Evolutionary conservation across 2,888 invertebrate species (phyloP), one percentile per base, ranked within the genome.

Genomic region (Uropetala carovei): DNA sequence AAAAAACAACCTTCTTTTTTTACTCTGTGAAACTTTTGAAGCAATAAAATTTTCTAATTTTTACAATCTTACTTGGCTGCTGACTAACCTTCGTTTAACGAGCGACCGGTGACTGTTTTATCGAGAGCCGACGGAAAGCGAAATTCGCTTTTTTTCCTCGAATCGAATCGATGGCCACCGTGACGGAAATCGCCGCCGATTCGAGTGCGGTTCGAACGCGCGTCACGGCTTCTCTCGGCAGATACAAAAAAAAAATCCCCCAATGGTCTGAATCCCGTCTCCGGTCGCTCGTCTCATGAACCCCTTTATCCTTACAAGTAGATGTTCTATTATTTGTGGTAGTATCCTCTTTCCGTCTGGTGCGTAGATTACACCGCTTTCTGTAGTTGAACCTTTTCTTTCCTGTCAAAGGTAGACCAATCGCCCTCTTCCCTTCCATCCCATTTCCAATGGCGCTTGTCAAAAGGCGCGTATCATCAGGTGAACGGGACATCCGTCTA

Each of bases 1-100:
- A 60, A 86, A 18, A 86, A 43, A 64, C 64, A 75, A 75, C 75
- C 43, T 83, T 68, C 68, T 64, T 89, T 68, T 89, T 89, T 89
- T 89, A 64, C 89, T 89, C 89, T 89, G 89, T 89, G 89, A 89
- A 89, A 89, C 89, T 89, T 89, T 89, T 89, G 60, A 64, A 89
- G 16, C 89, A 89, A 89, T 89, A 89, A 89, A 89, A 89, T 64
- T 60, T 89, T 89, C 27, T 68, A 30, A 89, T 89, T 89, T 89
- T 89, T 58, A 89, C 64, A 89, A 89, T 89, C 89, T 89, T 64
- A 68, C 89, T 89, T 89, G 89, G 89, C 89, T 89, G 64, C 64
- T 89, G 89, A 89, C 89, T 89, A 89, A 89, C 89, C 89, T 60
- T 68, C 89, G 43, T 64, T 56, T 43, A 30, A 43, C 64, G 64